A percentile compares a stretch with the other conserved stretches of the same genome.
Conservation (phyloP, 2,113 vertebrate species). For the Rissa tridactyla region DNA sequence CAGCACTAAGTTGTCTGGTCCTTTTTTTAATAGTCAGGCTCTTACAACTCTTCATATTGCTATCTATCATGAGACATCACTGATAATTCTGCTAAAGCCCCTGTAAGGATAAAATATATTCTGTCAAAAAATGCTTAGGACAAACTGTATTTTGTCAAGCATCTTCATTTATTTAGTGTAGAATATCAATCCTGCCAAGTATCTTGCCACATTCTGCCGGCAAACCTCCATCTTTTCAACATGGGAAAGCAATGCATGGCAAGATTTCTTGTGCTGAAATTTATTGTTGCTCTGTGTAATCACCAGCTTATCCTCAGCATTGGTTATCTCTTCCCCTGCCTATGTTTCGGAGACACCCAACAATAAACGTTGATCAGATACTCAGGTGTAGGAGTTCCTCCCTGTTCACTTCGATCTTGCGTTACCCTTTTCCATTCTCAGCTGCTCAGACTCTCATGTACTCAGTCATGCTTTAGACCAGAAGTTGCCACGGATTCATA, state of each 20-base stretch:
- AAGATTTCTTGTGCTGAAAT: not conserved
- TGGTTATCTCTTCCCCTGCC: not conserved
- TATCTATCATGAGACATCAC: conserved; percentile 18
- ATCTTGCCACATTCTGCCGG: conserved; percentile 6
- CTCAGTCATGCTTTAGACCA: not conserved
- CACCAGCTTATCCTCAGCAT: not conserved
- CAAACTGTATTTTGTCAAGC: conserved; percentile 36
- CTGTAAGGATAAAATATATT: conserved; percentile 40
- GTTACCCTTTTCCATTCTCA: not conserved
- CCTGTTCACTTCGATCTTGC: not conserved
- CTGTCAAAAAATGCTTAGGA: conserved; percentile 45
- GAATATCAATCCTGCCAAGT: conserved; percentile 45
- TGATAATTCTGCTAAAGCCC: conserved; percentile 33
- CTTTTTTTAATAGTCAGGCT: conserved; percentile 18
- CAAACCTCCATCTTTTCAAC: not conserved
- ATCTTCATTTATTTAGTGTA: not conserved
- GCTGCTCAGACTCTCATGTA: not conserved
- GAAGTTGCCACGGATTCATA: not conserved
- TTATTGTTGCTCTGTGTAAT: not conserved
- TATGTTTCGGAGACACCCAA: not conserved
- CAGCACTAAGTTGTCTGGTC: not conserved
- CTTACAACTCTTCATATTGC: not conserved
- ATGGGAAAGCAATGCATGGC: not conserved
- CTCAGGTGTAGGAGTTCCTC: not conserved
- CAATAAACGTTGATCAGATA: not conserved